Percentiles rank a stretch among this genome's conserved stretches.
These are phyloP conservation scores for Hucho hucho DNA, from an alignment of 2,113 vertebrate species.

Conservation along the genomic window DNA sequence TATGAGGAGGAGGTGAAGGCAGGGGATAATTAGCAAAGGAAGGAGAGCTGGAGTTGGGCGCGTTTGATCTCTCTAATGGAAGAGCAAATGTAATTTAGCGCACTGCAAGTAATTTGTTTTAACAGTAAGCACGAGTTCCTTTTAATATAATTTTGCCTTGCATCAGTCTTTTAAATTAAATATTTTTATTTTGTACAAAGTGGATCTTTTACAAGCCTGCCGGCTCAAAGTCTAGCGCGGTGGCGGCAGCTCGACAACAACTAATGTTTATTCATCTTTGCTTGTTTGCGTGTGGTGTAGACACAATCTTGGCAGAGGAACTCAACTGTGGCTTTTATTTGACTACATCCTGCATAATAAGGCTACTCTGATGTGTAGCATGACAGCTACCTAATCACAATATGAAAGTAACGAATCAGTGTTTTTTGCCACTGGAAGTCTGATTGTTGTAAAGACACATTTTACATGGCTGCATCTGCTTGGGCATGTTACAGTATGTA, in stretches of 20 bases:
- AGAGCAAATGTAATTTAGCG: slow-evolving; percentile 77
- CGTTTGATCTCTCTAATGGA: slow-evolving; percentile 76
- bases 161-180: slow-evolving; percentile 74
- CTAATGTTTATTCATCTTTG: slow-evolving; percentile 72
- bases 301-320: slow-evolving; percentile 64
- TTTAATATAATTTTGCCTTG: slow-evolving; percentile 77
- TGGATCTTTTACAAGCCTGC: slow-evolving; percentile 64
- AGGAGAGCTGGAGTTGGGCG: slow-evolving; percentile 67
- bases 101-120: slow-evolving; percentile 75
- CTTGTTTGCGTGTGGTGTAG: slow-evolving; percentile 68
- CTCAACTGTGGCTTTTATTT: slow-evolving; percentile 61
- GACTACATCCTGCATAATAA: slow-evolving; percentile 70
- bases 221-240: slow-evolving; percentile 61
- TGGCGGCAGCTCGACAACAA: slow-evolving; percentile 49
- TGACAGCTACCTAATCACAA: slow-evolving; percentile 67
- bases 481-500: slow-evolving; percentile 49
- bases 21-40: slow-evolving; percentile 77
- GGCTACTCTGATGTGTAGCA: slow-evolving; percentile 60
- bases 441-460: slow-evolving; percentile 63
- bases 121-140: slow-evolving; percentile 75
- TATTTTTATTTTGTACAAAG: slow-evolving; percentile 76
- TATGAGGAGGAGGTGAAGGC: slow-evolving; percentile 75
- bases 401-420: slow-evolving; percentile 62
- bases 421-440: slow-evolving; percentile 60
- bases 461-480: slow-evolving; percentile 57